phyloP scores from a whole-genome alignment of 2,888 invertebrate genomes.

The Lasius fuliginosus region DNA sequence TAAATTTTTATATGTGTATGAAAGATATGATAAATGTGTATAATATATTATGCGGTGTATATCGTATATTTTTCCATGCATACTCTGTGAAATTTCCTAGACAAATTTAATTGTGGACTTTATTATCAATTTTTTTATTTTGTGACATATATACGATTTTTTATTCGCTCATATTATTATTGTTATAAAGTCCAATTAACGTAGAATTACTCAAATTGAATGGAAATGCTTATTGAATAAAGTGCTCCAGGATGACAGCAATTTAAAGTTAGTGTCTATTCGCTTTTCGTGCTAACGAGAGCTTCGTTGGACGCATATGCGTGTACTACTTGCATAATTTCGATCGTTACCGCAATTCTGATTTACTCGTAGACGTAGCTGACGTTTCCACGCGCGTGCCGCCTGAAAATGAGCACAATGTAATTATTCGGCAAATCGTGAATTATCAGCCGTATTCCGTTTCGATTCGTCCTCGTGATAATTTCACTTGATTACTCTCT shows the following conservation, averaged over 20 bases:
- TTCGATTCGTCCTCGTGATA: conserved; percentile 14
- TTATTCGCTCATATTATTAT: neutral
- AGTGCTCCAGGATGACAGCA: neutral
- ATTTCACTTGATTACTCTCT: conserved; percentile 70
- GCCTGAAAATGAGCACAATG: conserved; percentile 66
- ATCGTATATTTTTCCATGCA: neutral
- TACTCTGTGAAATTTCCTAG: neutral
- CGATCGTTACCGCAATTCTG: conserved; percentile 72
- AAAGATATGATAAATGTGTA: neutral
- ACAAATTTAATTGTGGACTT: neutral
- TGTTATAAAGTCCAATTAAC: neutral
- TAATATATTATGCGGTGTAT: neutral
- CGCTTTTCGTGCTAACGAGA: neutral
- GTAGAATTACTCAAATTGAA: neutral
- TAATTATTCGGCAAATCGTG: conserved; percentile 29
- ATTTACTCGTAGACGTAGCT: conserved; percentile 58
- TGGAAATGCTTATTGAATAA: neutral
- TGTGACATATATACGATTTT: neutral
- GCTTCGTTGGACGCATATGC: neutral
- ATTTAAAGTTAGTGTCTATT: neutral
- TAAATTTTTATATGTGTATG: neutral
- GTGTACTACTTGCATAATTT: conserved; percentile 20
- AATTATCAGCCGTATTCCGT: conserved; percentile 6
- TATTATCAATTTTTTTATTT: neutral
- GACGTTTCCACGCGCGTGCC: conserved; percentile 31